Conservation (phyloP, 2,888 invertebrate genomes). For the Eupithecia inturbata region DNA sequence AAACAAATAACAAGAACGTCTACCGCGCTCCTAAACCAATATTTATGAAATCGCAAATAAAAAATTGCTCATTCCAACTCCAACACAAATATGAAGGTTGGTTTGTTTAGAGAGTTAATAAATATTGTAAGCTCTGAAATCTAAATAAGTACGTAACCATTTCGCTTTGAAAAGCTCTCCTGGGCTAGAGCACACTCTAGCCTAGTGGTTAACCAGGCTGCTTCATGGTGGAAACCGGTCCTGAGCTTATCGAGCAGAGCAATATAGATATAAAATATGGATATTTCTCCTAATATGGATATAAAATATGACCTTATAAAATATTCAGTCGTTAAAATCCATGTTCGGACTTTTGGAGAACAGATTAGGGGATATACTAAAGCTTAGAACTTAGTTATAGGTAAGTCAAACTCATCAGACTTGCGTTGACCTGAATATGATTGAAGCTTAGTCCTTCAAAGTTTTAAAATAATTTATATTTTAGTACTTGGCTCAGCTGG, state of each 20-base stretch:
- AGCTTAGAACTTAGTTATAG: background rate
- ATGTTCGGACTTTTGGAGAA: background rate
- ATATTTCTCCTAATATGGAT: too few relatives aligned
- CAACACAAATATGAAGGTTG: slow-evolving; percentile 3
- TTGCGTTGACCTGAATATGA: background rate
- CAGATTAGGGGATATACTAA: slow-evolving; percentile 2
- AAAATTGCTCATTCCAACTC: slow-evolving; percentile 18
- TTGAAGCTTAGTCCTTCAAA: slow-evolving; percentile 9
- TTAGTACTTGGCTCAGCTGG: slow-evolving; percentile 22
- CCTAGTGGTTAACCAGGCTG: background rate
- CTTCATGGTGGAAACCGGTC: background rate
- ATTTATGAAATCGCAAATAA: slow-evolving; percentile 38
- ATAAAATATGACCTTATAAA: background rate
- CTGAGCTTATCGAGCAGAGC: background rate
- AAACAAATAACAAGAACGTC: slow-evolving; percentile 45
- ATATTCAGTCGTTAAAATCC: slow-evolving; percentile 5
- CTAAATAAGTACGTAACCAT: background rate
- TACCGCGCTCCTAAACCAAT: slow-evolving; percentile 30
- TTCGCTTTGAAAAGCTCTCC: background rate
- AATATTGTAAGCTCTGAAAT: slow-evolving; percentile 1
- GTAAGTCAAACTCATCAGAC: slow-evolving; percentile 4
- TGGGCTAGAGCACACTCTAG: background rate
- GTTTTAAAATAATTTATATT: slow-evolving; percentile 9
- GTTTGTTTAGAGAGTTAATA: slow-evolving; percentile 3
- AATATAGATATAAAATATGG: background rate